Conservation (phyloP, 2,113 vertebrate species). For the Hassar affinis region DNA sequence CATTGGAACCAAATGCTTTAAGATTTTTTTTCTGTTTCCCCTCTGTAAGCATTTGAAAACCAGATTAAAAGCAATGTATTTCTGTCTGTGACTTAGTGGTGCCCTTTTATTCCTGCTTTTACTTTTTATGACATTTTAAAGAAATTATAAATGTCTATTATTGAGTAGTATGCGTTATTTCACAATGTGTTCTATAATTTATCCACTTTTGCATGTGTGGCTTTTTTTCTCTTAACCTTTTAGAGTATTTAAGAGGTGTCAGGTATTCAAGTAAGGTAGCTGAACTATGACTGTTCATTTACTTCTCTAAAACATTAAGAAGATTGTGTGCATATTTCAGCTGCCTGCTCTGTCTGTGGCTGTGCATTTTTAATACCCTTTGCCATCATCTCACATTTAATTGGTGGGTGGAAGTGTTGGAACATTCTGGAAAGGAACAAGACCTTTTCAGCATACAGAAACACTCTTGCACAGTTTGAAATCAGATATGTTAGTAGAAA, state of each 20-base stretch:
- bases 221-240: slow-evolving; percentile 7
- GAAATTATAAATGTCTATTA: slow-evolving; percentile 8
- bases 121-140: slow-evolving; percentile 50
- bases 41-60: slow-evolving; percentile 25
- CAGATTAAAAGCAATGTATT: slow-evolving; percentile 38
- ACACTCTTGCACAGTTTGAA: slow-evolving; percentile 44
- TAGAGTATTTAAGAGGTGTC: slow-evolving; percentile 13
- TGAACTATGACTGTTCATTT: slow-evolving; percentile 38
- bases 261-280: slow-evolving; percentile 15
- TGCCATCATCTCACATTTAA: slow-evolving; percentile 60
- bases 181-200: slow-evolving; percentile 22
- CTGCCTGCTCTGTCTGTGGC: slow-evolving; percentile 43
- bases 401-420: slow-evolving; percentile 56
- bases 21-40: slow-evolving; percentile 5
- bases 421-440: slow-evolving; percentile 56
- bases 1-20: slow-evolving; percentile 59
- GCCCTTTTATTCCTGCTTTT: slow-evolving; percentile 34
- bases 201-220: neutral
- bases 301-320: slow-evolving; percentile 51
- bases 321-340: slow-evolving; percentile 50
- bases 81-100: slow-evolving; percentile 49
- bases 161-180: slow-evolving; percentile 17
- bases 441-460: slow-evolving; percentile 53
- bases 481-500: slow-evolving; percentile 35
- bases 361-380: slow-evolving; percentile 61